Percentiles rank a stretch among this genome's conserved stretches.
phyloP scores from a whole-genome alignment of 2,888 invertebrate species.

The Altica lythri region DNA sequence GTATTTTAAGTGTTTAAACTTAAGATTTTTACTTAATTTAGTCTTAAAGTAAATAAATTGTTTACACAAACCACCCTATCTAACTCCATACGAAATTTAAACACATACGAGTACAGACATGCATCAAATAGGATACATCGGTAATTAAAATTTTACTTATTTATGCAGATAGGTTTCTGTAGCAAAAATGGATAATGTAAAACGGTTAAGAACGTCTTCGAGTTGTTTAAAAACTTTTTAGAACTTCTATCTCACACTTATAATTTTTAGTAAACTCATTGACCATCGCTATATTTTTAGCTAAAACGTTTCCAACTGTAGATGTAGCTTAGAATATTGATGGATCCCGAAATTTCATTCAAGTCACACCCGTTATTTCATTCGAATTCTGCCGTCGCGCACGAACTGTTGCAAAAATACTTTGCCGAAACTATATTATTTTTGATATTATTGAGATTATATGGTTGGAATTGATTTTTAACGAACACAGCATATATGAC shows the following conservation, averaged over 20 bases:
- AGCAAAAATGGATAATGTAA: too few relatives aligned
- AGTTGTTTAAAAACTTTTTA: neutral
- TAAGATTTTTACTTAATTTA: too few relatives aligned
- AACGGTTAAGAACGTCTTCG: too few relatives aligned
- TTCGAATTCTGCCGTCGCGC: slow-evolving; percentile 49
- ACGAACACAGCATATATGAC: slow-evolving; percentile 8
- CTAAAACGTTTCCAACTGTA: slow-evolving; percentile 15
- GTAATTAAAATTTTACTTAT: too few relatives aligned
- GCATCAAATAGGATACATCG: too few relatives aligned
- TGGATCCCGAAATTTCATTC: slow-evolving; percentile 37
- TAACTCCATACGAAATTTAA: too few relatives aligned
- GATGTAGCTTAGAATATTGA: slow-evolving; percentile 18
- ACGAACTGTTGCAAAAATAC: slow-evolving; percentile 54
- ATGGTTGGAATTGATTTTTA: slow-evolving; percentile 38
- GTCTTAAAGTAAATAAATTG: too few relatives aligned
- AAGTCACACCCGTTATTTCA: slow-evolving; percentile 51
- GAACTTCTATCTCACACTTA: slow-evolving; percentile 7
- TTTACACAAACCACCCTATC: too few relatives aligned
- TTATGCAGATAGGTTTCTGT: too few relatives aligned
- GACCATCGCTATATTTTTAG: slow-evolving; percentile 23
- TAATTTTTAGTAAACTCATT: slow-evolving; percentile 6
- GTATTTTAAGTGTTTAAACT: too few relatives aligned
- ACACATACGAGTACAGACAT: too few relatives aligned
- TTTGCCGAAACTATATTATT: slow-evolving; percentile 49
- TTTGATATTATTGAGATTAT: slow-evolving; percentile 50